Base-by-base conservation (phyloP, 2,888 invertebrate species). In the Atethmia centrago region DNA sequence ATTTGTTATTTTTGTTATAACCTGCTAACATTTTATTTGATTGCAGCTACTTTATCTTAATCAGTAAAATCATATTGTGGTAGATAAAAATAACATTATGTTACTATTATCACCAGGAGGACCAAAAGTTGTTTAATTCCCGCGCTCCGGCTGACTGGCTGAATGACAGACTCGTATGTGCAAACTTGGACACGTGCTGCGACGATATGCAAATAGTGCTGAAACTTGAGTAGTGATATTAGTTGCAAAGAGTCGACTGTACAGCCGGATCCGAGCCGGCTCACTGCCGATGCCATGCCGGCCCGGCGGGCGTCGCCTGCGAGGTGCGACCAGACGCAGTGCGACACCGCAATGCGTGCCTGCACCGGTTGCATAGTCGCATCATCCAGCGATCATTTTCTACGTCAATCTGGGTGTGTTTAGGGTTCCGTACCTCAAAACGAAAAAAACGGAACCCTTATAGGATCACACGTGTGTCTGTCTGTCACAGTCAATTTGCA, bases 291-390 rank as follows among this genome's bases (percentile, higher is more conserved):
- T 4, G 12, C 8, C 42, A 14, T 3, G 7, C n/a, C 51, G n/a
- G 49, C 31, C 31, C n/a, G n/a, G 31, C 31, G 31, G 4, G 31
- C 14, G n/a, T 42, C 5, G 12, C 73, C 45, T 16, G n/a, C n/a
- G 21, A 25, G 25, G 8, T 25, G 61, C n/a, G 9, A 14, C n/a
- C 25, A 21, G 51, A 16, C 36, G 76, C 76, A 73, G 21, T 89
- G 90, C 88, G 89, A 67, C 80, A 85, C 86, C 87, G 88, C 89
- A 88, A 63, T 88, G 88, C 89, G 67, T 59, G 64, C 56, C 62
- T 51, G 47, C 56, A 58, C 55, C 67, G 65, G 16, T 36, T 25
- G 25, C 21, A n/a, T 31, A 5, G 19, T 49, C n/a, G 40, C 10
- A 53, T 40, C 53, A 42, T 49, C 14, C 28, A n/a, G 40, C 14